Evolutionary conservation across 2,113 vertebrate species (phyloP).

Genomic region (Prietella phreatophila): DNA sequence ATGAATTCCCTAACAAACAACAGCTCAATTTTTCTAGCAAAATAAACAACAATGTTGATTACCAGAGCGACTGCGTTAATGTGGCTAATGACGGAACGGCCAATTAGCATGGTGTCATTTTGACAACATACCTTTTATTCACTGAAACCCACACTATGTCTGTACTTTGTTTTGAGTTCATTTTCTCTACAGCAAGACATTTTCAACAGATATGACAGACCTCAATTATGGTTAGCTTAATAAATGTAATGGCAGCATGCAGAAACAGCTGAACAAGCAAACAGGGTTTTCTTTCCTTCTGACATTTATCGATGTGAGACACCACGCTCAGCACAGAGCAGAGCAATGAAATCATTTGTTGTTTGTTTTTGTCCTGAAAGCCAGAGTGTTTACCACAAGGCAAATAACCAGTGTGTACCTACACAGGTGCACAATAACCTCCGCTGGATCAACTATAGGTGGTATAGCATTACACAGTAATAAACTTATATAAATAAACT

Average conservation of each 20-base stretch:
- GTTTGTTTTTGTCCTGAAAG: background rate
- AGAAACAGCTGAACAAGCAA: conserved; percentile 13
- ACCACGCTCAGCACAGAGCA: background rate
- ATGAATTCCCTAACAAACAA: background rate
- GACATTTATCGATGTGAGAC: background rate
- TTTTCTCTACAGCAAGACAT: background rate
- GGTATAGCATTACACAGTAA: background rate
- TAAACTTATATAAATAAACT: background rate
- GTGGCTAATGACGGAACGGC: conserved; percentile 17
- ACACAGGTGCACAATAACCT: background rate
- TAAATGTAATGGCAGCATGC: background rate
- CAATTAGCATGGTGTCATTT: background rate
- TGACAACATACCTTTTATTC: background rate
- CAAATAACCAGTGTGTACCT: background rate
- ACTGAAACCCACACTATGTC: background rate
- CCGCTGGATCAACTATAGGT: background rate
- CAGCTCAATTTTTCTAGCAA: background rate
- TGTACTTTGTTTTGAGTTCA: background rate
- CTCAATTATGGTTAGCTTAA: conserved; percentile 5
- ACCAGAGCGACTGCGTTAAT: background rate
- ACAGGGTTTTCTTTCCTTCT: conserved; percentile 12
- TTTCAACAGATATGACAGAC: conserved; percentile 20
- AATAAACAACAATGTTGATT: background rate
- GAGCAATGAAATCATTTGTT: background rate
- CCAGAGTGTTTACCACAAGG: background rate